These are phyloP conservation scores for Drosophila paulistorum DNA, from an alignment of 1,140 invertebrate genomes.

Conservation along the genomic window DNA sequence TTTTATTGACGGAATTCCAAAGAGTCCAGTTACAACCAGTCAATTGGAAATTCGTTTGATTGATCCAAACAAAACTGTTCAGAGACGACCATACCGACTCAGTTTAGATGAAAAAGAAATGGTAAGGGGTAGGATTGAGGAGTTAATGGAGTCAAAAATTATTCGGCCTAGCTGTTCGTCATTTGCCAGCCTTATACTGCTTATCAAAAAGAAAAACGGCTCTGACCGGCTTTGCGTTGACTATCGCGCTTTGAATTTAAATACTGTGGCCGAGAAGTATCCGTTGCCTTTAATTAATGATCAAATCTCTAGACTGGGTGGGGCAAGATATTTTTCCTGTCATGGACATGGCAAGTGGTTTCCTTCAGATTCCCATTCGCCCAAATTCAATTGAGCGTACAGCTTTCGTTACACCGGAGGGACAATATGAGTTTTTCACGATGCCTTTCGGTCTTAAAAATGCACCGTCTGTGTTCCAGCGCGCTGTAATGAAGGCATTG, in stretches of 20 bases:
- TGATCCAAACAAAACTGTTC: too few species aligned
- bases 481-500: conserved; percentile 12
- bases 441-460: conserved; percentile 13
- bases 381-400: too few species aligned
- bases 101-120: too few species aligned
- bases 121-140: too few species aligned
- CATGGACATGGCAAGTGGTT: neutral
- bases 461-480: conserved; percentile 6
- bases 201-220: conserved; percentile 25
- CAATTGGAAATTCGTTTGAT: too few species aligned
- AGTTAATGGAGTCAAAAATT: too few species aligned
- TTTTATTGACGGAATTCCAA: too few species aligned
- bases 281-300: conserved; percentile 8
- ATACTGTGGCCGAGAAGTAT: neutral
- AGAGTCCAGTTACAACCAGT: too few species aligned
- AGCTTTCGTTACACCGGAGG: too few species aligned
- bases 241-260: conserved; percentile 20
- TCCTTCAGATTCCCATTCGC: too few species aligned
- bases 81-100: too few species aligned
- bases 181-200: conserved; percentile 15
- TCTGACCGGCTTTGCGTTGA: conserved; percentile 13
- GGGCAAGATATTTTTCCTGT: conserved; percentile 15
- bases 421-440: conserved; percentile 12
- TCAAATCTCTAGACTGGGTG: conserved; percentile 11
- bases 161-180: conserved; percentile 6